Base-by-base conservation (phyloP, 2,113 vertebrate genomes). In the Lichenostomus cassidix region DNA sequence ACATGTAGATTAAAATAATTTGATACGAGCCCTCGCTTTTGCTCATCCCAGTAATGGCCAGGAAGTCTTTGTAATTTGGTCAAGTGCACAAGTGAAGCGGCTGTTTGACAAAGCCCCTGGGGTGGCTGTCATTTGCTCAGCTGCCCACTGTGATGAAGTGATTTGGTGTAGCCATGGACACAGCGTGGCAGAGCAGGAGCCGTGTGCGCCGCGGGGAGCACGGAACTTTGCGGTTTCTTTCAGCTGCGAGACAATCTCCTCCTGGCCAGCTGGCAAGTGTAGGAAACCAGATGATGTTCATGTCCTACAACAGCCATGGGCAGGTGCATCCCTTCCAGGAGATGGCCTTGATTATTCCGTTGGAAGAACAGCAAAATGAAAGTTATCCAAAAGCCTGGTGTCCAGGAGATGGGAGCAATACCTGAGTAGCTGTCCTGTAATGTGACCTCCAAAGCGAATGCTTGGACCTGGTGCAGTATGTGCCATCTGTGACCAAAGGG, bases 1-100 rank as follows among this genome's bases (percentile, higher is more conserved):
- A 74, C 83, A 41, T 13, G 68, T 80, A 90, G 88, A 95, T 90
- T 39, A 93, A 94, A 94, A 93, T 89, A 88, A 94, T 97, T 83
- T 50, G 18, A 95, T 93, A 77, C 0, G 18, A 83, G 83, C 18
- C n/a, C 70, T 93, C 1, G 0, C 23, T 86, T 95, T 81, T 71
- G 42, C 68, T 95, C 42, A 18, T 68, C 59, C 35, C 31, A 37
- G 42, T 62, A 86, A 73, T 47, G 75, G 46, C 60, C 79, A 90
- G 86, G 83, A 94, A 94, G 83, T 41, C 25, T 83, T 58, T 41
- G 55, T 71, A 56, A 70, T 86, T 74, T 77, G 85, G 68, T 65
- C 83, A 63, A 90, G 76, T n/a, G 29, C 39, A 10, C 15, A 28
- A 85, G 83, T 50, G 74, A 65, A 55, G 42, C 2, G 3, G 24